phyloP scores from a whole-genome alignment of 2,797 vertebrate species.

The Sebastes minor region DNA sequence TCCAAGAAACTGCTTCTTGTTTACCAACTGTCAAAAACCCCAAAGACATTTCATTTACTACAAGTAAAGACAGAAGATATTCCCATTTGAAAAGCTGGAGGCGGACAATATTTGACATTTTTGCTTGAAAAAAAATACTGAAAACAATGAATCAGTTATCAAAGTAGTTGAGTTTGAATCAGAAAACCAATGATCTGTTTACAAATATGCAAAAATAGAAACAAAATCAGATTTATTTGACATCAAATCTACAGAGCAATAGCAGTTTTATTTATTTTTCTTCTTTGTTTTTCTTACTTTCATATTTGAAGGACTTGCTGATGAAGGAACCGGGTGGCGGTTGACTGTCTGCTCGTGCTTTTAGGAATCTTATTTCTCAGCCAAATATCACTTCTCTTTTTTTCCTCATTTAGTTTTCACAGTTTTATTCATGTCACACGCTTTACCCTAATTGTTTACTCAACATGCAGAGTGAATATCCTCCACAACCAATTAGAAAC shows the following conservation, averaged over 20 bases:
- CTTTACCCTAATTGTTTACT: constrained; percentile 1
- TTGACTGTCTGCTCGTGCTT: not conserved
- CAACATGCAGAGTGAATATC: not conserved
- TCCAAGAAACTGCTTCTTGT: not conserved
- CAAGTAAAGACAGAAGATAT: not conserved
- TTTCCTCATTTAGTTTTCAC: not conserved
- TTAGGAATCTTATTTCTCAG: constrained; percentile 1
- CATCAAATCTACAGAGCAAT: not conserved
- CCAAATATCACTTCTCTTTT: constrained; percentile 21
- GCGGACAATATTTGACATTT: not conserved
- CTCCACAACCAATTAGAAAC: constrained; percentile 5
- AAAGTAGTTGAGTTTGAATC: not conserved
- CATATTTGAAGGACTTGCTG: not conserved
- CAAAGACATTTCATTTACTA: not conserved
- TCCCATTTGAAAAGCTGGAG: not conserved
- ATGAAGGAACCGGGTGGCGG: not conserved
- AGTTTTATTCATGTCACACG: constrained; percentile 19
- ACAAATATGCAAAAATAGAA: not conserved
- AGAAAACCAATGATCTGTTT: not conserved
- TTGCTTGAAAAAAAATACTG: not conserved
- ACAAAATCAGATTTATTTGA: not conserved
- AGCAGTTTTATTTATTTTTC: not conserved
- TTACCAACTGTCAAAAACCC: not conserved
- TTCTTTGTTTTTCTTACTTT: not conserved
- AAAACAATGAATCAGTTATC: not conserved